phyloP scores from a whole-genome alignment of 1,140 invertebrate genomes.

The Heliothis virescens region DNA sequence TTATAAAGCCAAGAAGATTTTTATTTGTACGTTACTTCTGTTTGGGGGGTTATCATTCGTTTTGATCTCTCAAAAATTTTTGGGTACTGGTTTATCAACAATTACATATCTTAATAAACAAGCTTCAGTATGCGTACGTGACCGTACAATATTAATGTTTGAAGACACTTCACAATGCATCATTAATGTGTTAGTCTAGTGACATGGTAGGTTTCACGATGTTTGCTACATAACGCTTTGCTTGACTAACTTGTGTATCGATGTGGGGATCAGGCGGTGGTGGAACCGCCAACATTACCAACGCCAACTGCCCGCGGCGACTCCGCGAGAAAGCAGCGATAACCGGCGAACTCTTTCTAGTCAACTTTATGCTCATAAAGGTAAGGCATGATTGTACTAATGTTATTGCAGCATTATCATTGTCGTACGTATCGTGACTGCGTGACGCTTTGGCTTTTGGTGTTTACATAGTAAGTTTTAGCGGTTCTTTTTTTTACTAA shows the following conservation, averaged over 20 bases:
- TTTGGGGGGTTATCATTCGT: too few relatives aligned
- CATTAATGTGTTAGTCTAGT: not conserved
- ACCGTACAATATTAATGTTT: not conserved
- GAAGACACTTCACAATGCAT: not conserved
- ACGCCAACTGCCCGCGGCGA: slow-evolving; percentile 75
- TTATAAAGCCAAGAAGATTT: too few relatives aligned
- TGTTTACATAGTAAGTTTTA: too few relatives aligned
- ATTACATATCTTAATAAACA: too few relatives aligned
- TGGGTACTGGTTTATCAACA: too few relatives aligned
- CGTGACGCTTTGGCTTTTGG: too few relatives aligned
- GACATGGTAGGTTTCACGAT: slow-evolving; percentile 22
- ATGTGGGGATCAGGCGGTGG: slow-evolving; percentile 67
- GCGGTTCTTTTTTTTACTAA: too few relatives aligned
- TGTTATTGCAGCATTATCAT: too few relatives aligned
- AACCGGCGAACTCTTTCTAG: slow-evolving; percentile 61
- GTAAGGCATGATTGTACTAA: slow-evolving; percentile 55
- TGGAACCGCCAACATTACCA: slow-evolving; percentile 67
- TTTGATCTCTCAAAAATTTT: too few relatives aligned
- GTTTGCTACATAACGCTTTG: slow-evolving; percentile 56
- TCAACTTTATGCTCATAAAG: slow-evolving; percentile 62
- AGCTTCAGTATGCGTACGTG: too few relatives aligned
- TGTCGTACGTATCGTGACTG: too few relatives aligned
- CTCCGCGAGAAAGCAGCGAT: slow-evolving; percentile 77
- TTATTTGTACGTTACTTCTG: too few relatives aligned
- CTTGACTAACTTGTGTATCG: slow-evolving; percentile 58